phyloP scores from a whole-genome alignment of 2,797 vertebrate species.

The Sebastes matsubarae region DNA sequence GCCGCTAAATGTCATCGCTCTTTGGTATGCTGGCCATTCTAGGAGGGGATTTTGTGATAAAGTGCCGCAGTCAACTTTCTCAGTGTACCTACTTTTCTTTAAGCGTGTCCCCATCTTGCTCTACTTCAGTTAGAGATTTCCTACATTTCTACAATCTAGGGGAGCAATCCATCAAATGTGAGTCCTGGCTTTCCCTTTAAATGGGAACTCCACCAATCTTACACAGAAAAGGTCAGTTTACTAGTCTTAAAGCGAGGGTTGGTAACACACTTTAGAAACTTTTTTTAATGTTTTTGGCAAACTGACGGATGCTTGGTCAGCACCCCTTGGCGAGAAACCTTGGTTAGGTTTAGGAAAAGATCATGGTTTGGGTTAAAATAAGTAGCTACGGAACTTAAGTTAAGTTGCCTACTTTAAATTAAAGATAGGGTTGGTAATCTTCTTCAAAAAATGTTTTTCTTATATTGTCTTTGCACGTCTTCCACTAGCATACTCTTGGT shows the following conservation, averaged over 20 bases:
- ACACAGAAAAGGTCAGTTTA: neutral
- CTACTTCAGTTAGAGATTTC: neutral
- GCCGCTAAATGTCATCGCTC: conserved; percentile 5
- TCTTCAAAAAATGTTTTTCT: too few species aligned
- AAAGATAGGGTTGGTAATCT: too few species aligned
- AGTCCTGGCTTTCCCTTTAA: neutral
- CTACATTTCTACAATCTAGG: neutral
- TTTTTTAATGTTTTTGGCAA: too few species aligned
- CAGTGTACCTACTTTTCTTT: neutral
- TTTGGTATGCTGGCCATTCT: neutral
- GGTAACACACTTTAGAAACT: too few species aligned
- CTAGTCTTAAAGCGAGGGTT: neutral
- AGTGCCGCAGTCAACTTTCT: neutral
- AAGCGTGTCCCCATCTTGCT: neutral
- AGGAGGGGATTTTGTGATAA: neutral
- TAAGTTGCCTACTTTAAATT: too few species aligned
- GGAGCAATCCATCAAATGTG: neutral
- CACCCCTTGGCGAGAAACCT: too few species aligned
- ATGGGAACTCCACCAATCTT: neutral
- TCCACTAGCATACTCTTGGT: too few species aligned
- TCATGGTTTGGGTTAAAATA: too few species aligned
- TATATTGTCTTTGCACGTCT: too few species aligned
- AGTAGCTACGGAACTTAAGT: too few species aligned
- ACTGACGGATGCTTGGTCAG: too few species aligned
- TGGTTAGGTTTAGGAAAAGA: too few species aligned